These are phyloP conservation scores for Hyles lineata DNA, from an alignment of 2,888 invertebrate species.

Conservation along the genomic window DNA sequence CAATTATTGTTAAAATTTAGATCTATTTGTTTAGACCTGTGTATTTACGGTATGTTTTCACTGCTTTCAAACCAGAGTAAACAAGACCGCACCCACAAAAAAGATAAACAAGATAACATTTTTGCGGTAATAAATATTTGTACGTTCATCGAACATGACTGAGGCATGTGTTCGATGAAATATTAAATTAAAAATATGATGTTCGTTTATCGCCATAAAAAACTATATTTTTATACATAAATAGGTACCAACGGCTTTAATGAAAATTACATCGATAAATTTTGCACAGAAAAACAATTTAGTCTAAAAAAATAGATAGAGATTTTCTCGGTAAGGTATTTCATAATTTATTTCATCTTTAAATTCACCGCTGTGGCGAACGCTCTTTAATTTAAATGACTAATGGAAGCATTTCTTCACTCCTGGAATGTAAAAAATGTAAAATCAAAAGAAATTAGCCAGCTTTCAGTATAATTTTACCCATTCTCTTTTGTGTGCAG, in stretches of 20 bases:
- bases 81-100: not conserved
- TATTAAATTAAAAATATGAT: not conserved
- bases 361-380: constrained; percentile 52
- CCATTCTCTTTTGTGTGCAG: constrained; percentile 12
- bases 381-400: constrained; percentile 52
- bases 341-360: constrained; percentile 69
- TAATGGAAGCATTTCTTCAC: constrained; percentile 46
- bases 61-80: constrained; percentile 40
- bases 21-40: not conserved
- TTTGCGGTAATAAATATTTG: not conserved
- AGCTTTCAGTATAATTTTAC: constrained; percentile 26
- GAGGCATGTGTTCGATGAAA: not conserved
- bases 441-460: constrained; percentile 38
- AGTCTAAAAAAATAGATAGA: constrained; percentile 68
- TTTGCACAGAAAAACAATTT: constrained; percentile 68
- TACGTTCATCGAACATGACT: not conserved
- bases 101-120: not conserved
- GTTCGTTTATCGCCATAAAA: not conserved
- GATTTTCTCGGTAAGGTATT: constrained; percentile 62
- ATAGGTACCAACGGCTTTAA: not conserved
- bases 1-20: not conserved
- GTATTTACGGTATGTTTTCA: constrained; percentile 46
- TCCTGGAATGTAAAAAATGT: constrained; percentile 34
- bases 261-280: constrained; percentile 61
- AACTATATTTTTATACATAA: not conserved